Evolutionary conservation across 2,888 invertebrate species (phyloP).

Genomic region (Polylopha cassiicola): DNA sequence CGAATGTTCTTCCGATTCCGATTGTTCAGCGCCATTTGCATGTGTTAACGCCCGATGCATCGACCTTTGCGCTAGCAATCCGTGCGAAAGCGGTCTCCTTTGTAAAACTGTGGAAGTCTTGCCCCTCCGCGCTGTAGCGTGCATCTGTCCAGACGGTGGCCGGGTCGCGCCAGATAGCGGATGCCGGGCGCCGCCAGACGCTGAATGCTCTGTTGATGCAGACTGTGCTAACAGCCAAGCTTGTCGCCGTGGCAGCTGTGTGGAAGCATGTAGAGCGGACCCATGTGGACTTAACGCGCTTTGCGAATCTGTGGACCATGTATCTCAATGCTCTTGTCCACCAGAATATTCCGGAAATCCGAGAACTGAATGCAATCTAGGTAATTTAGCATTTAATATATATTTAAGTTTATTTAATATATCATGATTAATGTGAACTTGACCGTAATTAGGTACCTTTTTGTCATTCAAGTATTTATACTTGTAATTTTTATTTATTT

Average conservation of each 20-base stretch:
- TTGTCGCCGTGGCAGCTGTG: conserved; percentile 85
- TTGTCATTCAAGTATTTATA: neutral
- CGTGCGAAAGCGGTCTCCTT: conserved; percentile 86
- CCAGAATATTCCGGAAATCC: conserved; percentile 87
- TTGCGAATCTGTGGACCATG: conserved; percentile 86
- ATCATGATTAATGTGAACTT: too few species aligned
- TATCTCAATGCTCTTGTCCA: conserved; percentile 87
- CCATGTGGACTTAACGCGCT: conserved; percentile 90
- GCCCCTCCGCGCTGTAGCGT: conserved; percentile 90
- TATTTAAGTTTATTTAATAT: too few species aligned
- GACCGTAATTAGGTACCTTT: too few species aligned
- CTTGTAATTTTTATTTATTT: conserved; percentile 22
- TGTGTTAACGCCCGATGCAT: conserved; percentile 87
- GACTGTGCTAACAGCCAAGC: conserved; percentile 86
- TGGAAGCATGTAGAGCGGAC: conserved; percentile 86
- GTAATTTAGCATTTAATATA: conserved; percentile 50
- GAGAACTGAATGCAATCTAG: conserved; percentile 83
- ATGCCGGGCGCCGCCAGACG: conserved; percentile 79
- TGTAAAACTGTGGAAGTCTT: conserved; percentile 87
- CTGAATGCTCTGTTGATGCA: conserved; percentile 83
- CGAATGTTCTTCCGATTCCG: conserved; percentile 85
- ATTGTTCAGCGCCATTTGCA: conserved; percentile 85
- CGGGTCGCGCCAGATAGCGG: conserved; percentile 84
- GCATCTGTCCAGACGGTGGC: conserved; percentile 90
- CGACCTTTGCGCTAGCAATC: conserved; percentile 85